Evolutionary conservation across 1,140 invertebrate genomes (phyloP).

Genomic region (Drosophila bocqueti): DNA sequence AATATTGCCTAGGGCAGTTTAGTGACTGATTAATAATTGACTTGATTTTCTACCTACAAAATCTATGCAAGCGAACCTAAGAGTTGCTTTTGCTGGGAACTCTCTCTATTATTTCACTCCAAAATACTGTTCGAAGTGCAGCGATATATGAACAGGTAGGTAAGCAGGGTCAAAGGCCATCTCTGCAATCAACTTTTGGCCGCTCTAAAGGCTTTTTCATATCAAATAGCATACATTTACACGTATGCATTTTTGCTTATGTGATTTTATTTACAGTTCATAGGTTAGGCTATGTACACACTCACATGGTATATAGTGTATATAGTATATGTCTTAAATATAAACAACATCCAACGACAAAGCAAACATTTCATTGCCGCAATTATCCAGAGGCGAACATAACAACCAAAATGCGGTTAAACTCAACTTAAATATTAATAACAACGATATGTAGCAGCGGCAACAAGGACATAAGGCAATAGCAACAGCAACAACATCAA

Average conservation of each 20-base stretch:
- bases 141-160: background rate
- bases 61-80: background rate
- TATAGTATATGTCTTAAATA: conserved; percentile 23
- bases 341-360: conserved; percentile 37
- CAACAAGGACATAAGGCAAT: conserved; percentile 36
- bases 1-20: conserved; percentile 3
- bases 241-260: background rate
- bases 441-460: conserved; percentile 33
- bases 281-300: conserved; percentile 37
- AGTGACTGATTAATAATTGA: background rate
- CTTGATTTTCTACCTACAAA: conserved; percentile 1
- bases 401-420: conserved; percentile 44
- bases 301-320: background rate
- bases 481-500: conserved; percentile 40
- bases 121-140: background rate
- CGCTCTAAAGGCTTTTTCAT: conserved; percentile 10
- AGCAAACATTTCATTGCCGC: conserved; percentile 29
- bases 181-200: conserved; percentile 5
- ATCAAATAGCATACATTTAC: conserved; percentile 8
- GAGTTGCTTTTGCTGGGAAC: background rate
- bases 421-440: conserved; percentile 23
- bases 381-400: conserved; percentile 1
- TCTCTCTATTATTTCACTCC: background rate
- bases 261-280: conserved; percentile 39
- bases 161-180: conserved; percentile 1